Base-by-base conservation (phyloP, 2,113 vertebrate genomes). In the Odontesthes bonariensis region DNA sequence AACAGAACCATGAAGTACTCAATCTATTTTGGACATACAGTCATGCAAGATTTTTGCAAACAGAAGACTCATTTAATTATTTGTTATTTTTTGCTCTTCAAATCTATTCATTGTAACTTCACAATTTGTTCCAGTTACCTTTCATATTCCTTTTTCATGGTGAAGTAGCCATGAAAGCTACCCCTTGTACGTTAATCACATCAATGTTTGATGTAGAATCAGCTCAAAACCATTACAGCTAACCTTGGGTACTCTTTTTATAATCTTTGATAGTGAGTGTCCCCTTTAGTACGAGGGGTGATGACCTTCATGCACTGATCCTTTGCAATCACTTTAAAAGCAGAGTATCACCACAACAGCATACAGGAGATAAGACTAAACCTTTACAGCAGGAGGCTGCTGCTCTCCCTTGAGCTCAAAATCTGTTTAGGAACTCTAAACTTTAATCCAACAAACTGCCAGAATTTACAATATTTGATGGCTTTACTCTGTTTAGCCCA, bases 271-370 rank as follows among this genome's bases (percentile, higher is more conserved):
- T 14, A 59, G 53, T 4, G 7, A 27, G 74, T 31, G n/a, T 23
- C 6, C 40, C 69, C 40, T 55, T 23, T 52, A 32, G 51, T 74
- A 68, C 23, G 59, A n/a, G 31, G 27, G 57, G 52, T 8, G 22
- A 40, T 86, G 83, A 87, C 88, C 81, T 89, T 90, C 65, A 76
- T 63, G 63, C 61, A 9, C 55, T 31, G 58, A 85, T 64, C 60
- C 69, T 62, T 56, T 56, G 40, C 78, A 90, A 82, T 81, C 75
- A 75, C 57, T 81, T 78, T 81, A 85, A 89, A 89, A 85, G 83
- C 81, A 81, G 52, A 73, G 53, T 65, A 69, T 62, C 16, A 27
- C 22, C 60, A 20, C 60, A 61, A 75, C 66, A 40, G 63, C 52
- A 6, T 27, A 23, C 42, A 22, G 1, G 3, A 79, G 64, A 81